phyloP scores from a whole-genome alignment of 2,113 vertebrate species.

The Xenopus laevis region DNA sequence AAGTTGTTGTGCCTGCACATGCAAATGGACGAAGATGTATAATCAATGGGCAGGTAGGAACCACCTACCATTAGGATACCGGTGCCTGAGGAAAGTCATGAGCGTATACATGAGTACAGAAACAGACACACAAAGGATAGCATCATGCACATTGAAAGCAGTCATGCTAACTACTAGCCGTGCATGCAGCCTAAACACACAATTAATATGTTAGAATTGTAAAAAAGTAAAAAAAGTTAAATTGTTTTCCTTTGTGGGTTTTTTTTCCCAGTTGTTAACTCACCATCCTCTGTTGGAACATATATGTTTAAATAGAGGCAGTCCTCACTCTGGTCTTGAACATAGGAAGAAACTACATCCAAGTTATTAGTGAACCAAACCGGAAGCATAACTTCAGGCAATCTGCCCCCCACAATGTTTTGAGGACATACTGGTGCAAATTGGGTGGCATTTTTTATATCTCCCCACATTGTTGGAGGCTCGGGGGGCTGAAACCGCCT shows the following conservation, averaged over 20 bases:
- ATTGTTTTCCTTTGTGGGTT: constrained; percentile 55
- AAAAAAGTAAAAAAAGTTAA: constrained; percentile 64
- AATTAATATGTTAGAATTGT: constrained; percentile 66
- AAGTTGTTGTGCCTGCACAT: constrained; percentile 78
- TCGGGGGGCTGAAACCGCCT: constrained; percentile 94
- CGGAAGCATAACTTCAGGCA: constrained; percentile 97
- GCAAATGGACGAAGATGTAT: constrained; percentile 85
- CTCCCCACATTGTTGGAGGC: constrained; percentile 82
- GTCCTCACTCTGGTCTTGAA: constrained; percentile 98
- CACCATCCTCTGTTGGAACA: constrained; percentile 98
- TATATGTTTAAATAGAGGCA: constrained; percentile 98
- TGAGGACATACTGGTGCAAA: constrained; percentile 96
- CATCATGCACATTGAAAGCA: constrained; percentile 76
- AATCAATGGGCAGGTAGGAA: constrained; percentile 72
- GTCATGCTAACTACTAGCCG: constrained; percentile 82
- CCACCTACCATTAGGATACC: constrained; percentile 74
- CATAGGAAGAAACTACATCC: constrained; percentile 91
- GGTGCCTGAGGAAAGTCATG: constrained; percentile 69
- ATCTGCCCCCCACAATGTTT: constrained; percentile 91
- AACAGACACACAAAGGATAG: constrained; percentile 61
- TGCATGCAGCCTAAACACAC: constrained; percentile 71
- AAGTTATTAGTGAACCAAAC: constrained; percentile 98
- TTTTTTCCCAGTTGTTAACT: constrained; percentile 74
- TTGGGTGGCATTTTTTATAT: constrained; percentile 88
- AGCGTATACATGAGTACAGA: constrained; percentile 55